phyloP scores from a whole-genome alignment of 2,888 invertebrate species.

The Plebejus argus region DNA sequence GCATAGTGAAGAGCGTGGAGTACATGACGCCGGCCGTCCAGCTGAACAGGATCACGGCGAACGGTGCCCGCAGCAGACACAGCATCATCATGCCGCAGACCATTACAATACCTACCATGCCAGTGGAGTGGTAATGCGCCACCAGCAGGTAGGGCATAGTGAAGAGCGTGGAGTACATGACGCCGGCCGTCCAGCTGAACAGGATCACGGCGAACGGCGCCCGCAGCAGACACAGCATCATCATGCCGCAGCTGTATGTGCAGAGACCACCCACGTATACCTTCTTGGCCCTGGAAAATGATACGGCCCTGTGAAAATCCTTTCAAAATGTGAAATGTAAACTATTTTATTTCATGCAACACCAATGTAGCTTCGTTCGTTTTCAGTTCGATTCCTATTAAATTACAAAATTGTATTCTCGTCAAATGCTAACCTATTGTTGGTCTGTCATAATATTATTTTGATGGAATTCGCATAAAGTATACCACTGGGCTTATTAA shows the following conservation, averaged over 20 bases:
- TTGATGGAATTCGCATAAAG: too few relatives aligned
- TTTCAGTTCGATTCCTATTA: too few relatives aligned
- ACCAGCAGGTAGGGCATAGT: constrained; percentile 97
- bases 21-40: constrained; percentile 53
- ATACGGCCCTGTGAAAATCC: not conserved
- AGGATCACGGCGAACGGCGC: constrained; percentile 90
- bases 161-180: constrained; percentile 98
- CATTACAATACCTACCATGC: constrained; percentile 83
- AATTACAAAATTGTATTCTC: too few relatives aligned
- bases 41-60: too few relatives aligned
- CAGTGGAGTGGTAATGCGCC: constrained; percentile 96
- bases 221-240: constrained; percentile 89
- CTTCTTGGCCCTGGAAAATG: constrained; percentile 86
- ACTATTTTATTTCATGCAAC: too few relatives aligned
- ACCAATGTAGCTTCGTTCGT: too few relatives aligned
- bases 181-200: constrained; percentile 96
- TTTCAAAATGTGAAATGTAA: too few relatives aligned
- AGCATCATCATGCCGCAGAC: constrained; percentile 51
- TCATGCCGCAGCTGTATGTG: constrained; percentile 94
- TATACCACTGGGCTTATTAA: too few relatives aligned
- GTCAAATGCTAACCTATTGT: too few relatives aligned
- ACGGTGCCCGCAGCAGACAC: constrained; percentile 55
- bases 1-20: constrained; percentile 98
- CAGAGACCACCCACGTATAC: constrained; percentile 95
- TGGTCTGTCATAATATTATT: too few relatives aligned